Conservation (phyloP, 2,797 vertebrate species). For the Bradypodion ventrale region DNA sequence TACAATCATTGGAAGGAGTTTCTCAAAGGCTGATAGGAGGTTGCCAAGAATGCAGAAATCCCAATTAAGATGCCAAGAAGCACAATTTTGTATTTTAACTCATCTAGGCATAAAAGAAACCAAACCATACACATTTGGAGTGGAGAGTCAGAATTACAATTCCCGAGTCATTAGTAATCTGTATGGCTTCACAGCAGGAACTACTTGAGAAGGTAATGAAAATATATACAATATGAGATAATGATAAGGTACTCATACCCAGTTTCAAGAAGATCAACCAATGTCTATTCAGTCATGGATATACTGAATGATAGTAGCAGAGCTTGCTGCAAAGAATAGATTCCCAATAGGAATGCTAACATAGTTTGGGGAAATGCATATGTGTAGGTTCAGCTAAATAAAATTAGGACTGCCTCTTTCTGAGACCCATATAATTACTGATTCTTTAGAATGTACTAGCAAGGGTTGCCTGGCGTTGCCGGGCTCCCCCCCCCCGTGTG, state of each 20-base stretch:
- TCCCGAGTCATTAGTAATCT: constrained; percentile 13
- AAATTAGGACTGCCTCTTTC: constrained; percentile 39
- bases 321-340: constrained; percentile 24
- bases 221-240: constrained; percentile 1
- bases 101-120: background rate
- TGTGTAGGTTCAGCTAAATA: constrained; percentile 37
- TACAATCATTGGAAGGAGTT: constrained; percentile 20
- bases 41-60: constrained; percentile 30
- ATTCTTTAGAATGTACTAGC: constrained; percentile 45
- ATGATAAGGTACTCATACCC: background rate
- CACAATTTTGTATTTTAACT: background rate
- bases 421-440: constrained; percentile 48
- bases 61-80: constrained; percentile 21
- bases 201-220: constrained; percentile 15
- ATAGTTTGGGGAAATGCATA: constrained; percentile 42
- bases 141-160: constrained; percentile 23
- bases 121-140: background rate
- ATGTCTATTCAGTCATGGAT: constrained; percentile 35
- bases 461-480: no score
- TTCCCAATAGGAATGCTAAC: constrained; percentile 37
- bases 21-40: constrained; percentile 1
- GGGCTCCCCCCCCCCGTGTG: no score
- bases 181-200: constrained; percentile 25
- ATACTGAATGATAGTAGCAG: constrained; percentile 38
- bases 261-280: background rate